These are phyloP conservation scores for Austrofundulus limnaeus DNA, from an alignment of 2,113 vertebrate genomes.

Conservation along the genomic window DNA sequence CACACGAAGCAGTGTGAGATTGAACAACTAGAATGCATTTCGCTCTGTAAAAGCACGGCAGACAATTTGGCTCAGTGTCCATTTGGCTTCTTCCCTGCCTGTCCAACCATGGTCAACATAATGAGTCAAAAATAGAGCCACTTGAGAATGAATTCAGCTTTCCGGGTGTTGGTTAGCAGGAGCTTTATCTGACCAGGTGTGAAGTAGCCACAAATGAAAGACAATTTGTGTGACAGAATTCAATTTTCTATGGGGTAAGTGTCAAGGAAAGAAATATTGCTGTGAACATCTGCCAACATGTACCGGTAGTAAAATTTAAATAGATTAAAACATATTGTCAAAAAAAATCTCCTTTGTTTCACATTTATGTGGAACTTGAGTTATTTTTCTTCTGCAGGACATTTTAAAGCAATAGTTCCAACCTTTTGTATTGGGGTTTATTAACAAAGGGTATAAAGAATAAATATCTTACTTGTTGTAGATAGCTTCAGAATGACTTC, in stretches of 20 bases:
- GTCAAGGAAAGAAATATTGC: slow-evolving; percentile 6
- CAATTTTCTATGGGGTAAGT: slow-evolving; percentile 12
- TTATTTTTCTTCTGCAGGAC: neutral
- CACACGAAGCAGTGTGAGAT: slow-evolving; percentile 29
- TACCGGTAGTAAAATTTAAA: neutral
- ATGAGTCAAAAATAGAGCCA: slow-evolving; percentile 47
- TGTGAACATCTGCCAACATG: neutral
- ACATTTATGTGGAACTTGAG: no score
- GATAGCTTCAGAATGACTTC: no score
- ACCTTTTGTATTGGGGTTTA: no score
- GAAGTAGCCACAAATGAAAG: slow-evolving; percentile 11
- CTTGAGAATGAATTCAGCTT: slow-evolving; percentile 32
- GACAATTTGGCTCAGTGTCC: slow-evolving; percentile 56
- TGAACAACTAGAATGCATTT: slow-evolving; percentile 58
- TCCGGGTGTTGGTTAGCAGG: slow-evolving; percentile 11
- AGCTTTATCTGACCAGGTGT: slow-evolving; percentile 33
- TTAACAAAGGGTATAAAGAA: no score
- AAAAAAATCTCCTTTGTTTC: neutral
- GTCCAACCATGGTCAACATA: slow-evolving; percentile 50
- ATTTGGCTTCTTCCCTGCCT: slow-evolving; percentile 47
- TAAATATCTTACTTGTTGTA: no score
- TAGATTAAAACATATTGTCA: neutral
- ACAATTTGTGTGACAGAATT: slow-evolving; percentile 14
- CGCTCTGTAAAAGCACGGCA: slow-evolving; percentile 40
- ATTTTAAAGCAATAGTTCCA: neutral